Conservation (phyloP, 35 echinoderm and acorn worm genomes). For the Holothuria glaberrima region DNA sequence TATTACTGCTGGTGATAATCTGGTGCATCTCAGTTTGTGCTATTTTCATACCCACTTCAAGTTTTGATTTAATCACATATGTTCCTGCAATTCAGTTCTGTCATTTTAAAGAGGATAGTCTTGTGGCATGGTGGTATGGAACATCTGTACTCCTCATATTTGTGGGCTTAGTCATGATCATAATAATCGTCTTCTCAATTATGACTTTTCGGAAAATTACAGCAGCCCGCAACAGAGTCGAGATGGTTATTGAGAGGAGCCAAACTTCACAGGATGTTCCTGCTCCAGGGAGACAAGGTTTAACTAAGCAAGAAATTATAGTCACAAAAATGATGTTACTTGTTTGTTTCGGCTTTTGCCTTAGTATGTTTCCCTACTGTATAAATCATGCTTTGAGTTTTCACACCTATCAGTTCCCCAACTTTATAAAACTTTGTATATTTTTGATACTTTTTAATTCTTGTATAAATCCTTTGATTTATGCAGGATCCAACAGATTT, state of each 20-base stretch:
- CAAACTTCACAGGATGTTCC: conserved; percentile 33
- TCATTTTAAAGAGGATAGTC: conserved; percentile 36
- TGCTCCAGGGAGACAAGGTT: not conserved
- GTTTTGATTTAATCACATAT: not conserved
- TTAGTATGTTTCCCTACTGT: conserved; percentile 29
- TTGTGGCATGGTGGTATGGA: conserved; percentile 37
- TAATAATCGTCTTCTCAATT: conserved; percentile 33
- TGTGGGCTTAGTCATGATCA: not conserved
- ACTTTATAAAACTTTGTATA: conserved; percentile 4
- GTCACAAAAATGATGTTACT: conserved; percentile 43
- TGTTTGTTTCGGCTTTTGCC: conserved; percentile 45
- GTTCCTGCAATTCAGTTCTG: conserved; percentile 20
- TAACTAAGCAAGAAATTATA: conserved; percentile 43
- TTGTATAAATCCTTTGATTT: conserved; percentile 56
- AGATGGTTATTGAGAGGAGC: not conserved
- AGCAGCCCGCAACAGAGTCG: not conserved
- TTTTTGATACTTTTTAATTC: conserved; percentile 41
- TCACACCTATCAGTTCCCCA: not conserved
- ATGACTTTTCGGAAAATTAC: conserved; percentile 31
- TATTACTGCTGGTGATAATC: not conserved
- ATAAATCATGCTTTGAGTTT: conserved; percentile 56
- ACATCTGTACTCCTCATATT: conserved; percentile 12
- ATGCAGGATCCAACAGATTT: conserved; percentile 50
- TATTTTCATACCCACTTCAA: not conserved
- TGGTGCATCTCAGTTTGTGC: conserved; percentile 4